phyloP scores from a whole-genome alignment of 2,888 invertebrate genomes.

The Liopterus haemorrhoidalis region DNA sequence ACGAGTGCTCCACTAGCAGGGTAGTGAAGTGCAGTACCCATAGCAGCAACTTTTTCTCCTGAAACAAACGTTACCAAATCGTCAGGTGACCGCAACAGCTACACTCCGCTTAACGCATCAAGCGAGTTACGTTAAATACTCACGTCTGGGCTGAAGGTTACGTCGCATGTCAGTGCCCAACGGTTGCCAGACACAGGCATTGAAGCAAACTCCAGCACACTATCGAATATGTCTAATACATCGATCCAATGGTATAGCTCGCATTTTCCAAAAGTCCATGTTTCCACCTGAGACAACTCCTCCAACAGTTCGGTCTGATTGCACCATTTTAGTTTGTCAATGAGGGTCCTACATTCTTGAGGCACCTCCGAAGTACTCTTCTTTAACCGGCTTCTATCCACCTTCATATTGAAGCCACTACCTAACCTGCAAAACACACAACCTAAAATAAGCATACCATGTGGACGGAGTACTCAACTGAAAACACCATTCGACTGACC shows the following conservation, averaged over 20 bases:
- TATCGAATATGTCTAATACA: slow-evolving; percentile 69
- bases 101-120: not conserved
- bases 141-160: slow-evolving; percentile 56
- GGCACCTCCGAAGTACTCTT: slow-evolving; percentile 80
- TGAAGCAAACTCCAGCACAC: slow-evolving; percentile 69
- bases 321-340: slow-evolving; percentile 64
- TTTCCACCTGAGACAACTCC: slow-evolving; percentile 66
- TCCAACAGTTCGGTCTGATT: slow-evolving; percentile 59
- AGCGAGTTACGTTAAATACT: slow-evolving; percentile 28
- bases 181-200: slow-evolving; percentile 53
- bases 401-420: slow-evolving; percentile 64
- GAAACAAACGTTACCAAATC: slow-evolving; percentile 27
- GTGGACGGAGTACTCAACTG: too few relatives aligned
- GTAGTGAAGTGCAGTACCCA: slow-evolving; percentile 77
- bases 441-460: too few relatives aligned
- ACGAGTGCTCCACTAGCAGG: slow-evolving; percentile 78
- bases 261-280: slow-evolving; percentile 83
- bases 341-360: slow-evolving; percentile 68
- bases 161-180: slow-evolving; percentile 71
- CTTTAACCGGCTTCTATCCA: slow-evolving; percentile 72
- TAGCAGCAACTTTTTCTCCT: slow-evolving; percentile 67
- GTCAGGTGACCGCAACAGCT: not conserved
- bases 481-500: too few relatives aligned
- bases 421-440: too few relatives aligned
- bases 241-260: slow-evolving; percentile 83